Evolutionary conservation across 2,797 vertebrate genomes (phyloP).

Genomic region (Kryptopterus vitreolus): DNA sequence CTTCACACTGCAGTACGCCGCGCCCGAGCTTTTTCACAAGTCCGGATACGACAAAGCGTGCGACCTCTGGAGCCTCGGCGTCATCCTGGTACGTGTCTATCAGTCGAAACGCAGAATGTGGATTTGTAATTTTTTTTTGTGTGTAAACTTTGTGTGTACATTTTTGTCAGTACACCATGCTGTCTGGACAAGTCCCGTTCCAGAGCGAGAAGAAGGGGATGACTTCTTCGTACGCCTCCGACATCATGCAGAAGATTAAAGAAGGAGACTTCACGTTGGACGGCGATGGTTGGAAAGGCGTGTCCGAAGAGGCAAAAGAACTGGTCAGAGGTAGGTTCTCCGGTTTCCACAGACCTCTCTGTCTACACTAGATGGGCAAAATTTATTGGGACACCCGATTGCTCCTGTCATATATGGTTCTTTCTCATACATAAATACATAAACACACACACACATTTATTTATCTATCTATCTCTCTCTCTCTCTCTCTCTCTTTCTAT

Average conservation of each 20-base stretch:
- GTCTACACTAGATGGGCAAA: no score
- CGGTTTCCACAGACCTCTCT: neutral
- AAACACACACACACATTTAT: no score
- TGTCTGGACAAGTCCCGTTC: conserved; percentile 92
- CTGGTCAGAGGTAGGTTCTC: conserved; percentile 82
- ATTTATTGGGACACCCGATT: no score
- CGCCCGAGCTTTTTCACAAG: conserved; percentile 86
- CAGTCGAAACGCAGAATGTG: neutral
- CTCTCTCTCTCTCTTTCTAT: no score
- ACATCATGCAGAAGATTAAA: conserved; percentile 93
- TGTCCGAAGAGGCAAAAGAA: conserved; percentile 90
- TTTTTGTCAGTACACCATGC: conserved; percentile 86
- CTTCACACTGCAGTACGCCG: conserved; percentile 91
- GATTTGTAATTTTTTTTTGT: neutral
- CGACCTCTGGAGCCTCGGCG: conserved; percentile 92
- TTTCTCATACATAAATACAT: no score
- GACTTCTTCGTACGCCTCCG: conserved; percentile 82
- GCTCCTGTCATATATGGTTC: no score
- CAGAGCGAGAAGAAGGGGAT: conserved; percentile 81
- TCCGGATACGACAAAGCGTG: conserved; percentile 91
- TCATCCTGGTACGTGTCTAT: conserved; percentile 82
- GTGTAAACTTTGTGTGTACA: neutral
- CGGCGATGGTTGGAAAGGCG: conserved; percentile 87
- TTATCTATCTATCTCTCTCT: no score
- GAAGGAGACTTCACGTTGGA: conserved; percentile 89